These are phyloP conservation scores for Lytechinus pictus DNA, from an alignment of 35 echinoderm and acorn worm genomes.

Conservation along the genomic window DNA sequence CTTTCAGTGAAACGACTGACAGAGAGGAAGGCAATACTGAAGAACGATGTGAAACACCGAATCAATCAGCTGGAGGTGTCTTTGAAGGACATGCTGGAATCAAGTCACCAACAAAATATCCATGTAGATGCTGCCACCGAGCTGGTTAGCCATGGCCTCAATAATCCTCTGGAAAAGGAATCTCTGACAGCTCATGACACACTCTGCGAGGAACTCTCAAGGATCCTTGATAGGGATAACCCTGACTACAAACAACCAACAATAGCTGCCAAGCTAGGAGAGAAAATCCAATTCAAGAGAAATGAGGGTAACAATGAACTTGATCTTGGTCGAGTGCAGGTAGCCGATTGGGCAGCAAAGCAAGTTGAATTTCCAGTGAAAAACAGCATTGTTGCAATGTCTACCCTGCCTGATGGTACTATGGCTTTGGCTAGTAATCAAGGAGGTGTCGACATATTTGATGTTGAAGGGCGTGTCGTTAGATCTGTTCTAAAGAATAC, in stretches of 20 bases:
- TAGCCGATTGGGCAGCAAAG: conserved; percentile 20
- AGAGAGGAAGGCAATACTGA: neutral
- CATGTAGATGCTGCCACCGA: neutral
- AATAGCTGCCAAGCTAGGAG: neutral
- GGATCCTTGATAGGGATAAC: neutral
- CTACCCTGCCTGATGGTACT: neutral
- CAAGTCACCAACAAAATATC: neutral
- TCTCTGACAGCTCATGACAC: conserved; percentile 28
- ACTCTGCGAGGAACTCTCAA: neutral
- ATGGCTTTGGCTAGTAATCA: neutral
- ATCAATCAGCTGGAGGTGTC: neutral
- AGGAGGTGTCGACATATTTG: conserved; percentile 2
- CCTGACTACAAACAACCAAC: conserved; percentile 24
- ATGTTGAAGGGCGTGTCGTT: neutral
- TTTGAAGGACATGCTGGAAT: neutral
- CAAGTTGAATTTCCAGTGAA: neutral
- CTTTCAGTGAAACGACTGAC: neutral
- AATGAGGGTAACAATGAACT: neutral
- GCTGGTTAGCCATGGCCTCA: conserved; percentile 25
- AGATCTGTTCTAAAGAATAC: conserved; percentile 7
- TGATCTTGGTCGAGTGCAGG: neutral
- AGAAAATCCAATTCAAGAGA: neutral
- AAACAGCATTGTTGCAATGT: neutral
- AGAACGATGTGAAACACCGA: neutral
- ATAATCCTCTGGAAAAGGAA: neutral